These are phyloP conservation scores for Bemisia tabaci DNA, from an alignment of 1,140 invertebrate genomes.

Conservation along the genomic window DNA sequence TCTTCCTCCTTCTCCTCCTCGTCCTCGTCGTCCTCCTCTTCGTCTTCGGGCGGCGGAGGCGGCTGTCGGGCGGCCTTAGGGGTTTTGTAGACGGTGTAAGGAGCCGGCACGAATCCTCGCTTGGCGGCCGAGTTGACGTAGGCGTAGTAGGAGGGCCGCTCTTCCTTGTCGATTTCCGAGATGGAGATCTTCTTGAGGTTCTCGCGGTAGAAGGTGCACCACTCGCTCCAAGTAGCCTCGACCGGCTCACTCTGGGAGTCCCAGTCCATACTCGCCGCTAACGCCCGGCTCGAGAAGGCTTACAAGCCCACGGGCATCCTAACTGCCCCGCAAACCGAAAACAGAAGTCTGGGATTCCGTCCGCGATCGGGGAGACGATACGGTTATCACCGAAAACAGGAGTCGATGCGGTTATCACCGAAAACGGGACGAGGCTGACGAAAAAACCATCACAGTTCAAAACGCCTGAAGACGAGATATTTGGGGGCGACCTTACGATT, in stretches of 20 bases:
- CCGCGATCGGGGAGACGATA: no score
- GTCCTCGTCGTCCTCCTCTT: neutral
- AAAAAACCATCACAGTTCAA: no score
- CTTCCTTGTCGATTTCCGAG: conserved; percentile 46
- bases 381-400: no score
- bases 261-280: neutral
- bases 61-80: conserved; percentile 5
- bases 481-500: no score
- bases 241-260: neutral
- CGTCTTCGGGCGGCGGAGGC: conserved; percentile 20
- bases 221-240: conserved; percentile 31
- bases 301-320: no score
- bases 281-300: neutral
- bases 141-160: conserved; percentile 40
- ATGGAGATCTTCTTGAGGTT: conserved; percentile 47
- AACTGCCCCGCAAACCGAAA: no score
- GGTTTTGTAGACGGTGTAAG: neutral
- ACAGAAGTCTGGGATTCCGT: no score
- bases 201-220: conserved; percentile 37
- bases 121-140: conserved; percentile 17
- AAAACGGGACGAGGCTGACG: no score
- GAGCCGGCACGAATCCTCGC: conserved; percentile 23
- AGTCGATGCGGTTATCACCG: no score
- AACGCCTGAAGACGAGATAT: no score
- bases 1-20: neutral